Percentiles rank a stretch among this genome's conserved stretches.
Conservation (phyloP, 64 coral and sea anemone species). For the Hydrozoanthus tunicans region DNA sequence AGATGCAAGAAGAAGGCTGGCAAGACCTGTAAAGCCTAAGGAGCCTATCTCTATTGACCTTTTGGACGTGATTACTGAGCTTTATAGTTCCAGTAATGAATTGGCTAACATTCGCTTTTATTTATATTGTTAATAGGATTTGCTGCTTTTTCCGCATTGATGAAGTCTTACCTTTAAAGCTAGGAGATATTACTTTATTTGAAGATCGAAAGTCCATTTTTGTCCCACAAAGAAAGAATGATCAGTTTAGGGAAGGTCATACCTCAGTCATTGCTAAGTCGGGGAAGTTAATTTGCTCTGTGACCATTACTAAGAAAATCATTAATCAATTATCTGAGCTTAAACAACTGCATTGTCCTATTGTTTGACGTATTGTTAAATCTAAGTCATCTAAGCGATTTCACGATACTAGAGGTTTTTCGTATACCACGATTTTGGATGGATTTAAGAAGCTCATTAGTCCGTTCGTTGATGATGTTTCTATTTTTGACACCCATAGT, state of each 20-base stretch:
- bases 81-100: background rate
- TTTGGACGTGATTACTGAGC: background rate
- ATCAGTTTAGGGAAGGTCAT: conserved; percentile 43
- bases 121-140: conserved; percentile 22
- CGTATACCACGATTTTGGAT: conserved; percentile 22
- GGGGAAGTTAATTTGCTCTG: conserved; percentile 12
- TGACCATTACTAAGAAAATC: conserved; percentile 6
- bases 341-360: background rate
- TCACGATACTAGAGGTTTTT: conserved; percentile 5
- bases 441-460: conserved; percentile 4
- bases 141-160: conserved; percentile 23
- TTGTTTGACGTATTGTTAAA: conserved; percentile 19
- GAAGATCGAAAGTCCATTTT: too few relatives aligned
- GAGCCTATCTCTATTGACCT: conserved; percentile 34
- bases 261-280: conserved; percentile 18
- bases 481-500: background rate
- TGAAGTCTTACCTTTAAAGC: conserved; percentile 18
- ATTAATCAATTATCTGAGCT: background rate
- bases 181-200: too few relatives aligned
- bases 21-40: conserved; percentile 21
- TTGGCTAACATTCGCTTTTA: background rate
- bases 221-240: background rate
- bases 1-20: conserved; percentile 12
- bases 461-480: conserved; percentile 12
- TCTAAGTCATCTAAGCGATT: background rate